A percentile compares a stretch with the other conserved stretches of the same genome.
Conservation (phyloP, 2,888 invertebrate species). For the Matsumyia berberina region DNA sequence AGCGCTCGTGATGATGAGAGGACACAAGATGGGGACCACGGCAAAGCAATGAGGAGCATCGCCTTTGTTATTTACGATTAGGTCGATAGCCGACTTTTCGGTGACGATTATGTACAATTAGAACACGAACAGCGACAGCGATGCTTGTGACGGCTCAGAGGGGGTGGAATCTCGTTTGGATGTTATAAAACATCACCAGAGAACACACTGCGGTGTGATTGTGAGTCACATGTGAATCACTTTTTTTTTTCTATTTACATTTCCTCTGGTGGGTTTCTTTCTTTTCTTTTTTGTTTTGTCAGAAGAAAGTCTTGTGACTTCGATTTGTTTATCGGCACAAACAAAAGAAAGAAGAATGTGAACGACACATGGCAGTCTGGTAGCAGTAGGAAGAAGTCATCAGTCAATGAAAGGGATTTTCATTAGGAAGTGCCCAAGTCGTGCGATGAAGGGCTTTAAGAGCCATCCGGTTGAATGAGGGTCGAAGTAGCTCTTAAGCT, state of each 20-base stretch:
- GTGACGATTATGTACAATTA: conserved; percentile 43
- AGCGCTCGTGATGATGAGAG: conserved; percentile 29
- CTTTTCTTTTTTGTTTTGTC: conserved; percentile 18
- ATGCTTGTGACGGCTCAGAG: not conserved
- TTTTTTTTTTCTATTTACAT: conserved; percentile 10
- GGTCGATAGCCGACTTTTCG: conserved; percentile 63
- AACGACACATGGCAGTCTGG: too few relatives aligned
- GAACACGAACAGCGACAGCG: not conserved
- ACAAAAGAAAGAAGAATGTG: too few relatives aligned
- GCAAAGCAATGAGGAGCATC: conserved; percentile 27
- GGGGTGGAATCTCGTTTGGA: conserved; percentile 7
- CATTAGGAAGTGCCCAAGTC: too few relatives aligned
- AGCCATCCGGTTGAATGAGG: too few relatives aligned
- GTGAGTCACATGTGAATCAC: conserved; percentile 64
- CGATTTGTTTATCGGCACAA: not conserved
- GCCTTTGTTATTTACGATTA: conserved; percentile 48
- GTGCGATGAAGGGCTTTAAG: too few relatives aligned
- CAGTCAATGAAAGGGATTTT: too few relatives aligned
- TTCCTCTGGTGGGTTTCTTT: not conserved
- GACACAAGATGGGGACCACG: not conserved
- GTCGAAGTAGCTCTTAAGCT: too few relatives aligned
- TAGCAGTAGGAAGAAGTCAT: too few relatives aligned
- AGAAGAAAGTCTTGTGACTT: conserved; percentile 50
- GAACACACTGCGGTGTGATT: conserved; percentile 20
- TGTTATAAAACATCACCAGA: conserved; percentile 49